These are phyloP conservation scores for Steatornis caripensis DNA, from an alignment of 2,113 vertebrate genomes.

Conservation along the genomic window DNA sequence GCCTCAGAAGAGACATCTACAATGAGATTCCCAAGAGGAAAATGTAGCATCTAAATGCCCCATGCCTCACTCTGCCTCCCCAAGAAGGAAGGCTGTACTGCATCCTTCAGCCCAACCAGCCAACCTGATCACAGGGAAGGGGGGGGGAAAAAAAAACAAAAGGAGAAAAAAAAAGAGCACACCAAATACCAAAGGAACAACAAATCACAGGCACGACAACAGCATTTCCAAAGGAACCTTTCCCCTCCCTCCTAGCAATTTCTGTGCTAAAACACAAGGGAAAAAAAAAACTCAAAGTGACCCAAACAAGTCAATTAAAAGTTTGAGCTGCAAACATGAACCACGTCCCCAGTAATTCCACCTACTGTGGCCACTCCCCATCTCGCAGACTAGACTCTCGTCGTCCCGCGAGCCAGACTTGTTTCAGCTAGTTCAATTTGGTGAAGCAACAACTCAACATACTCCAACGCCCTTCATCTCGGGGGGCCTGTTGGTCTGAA, in stretches of 20 bases:
- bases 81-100: not conserved
- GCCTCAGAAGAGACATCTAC: not conserved
- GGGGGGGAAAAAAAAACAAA: too few relatives aligned
- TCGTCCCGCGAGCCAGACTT: not conserved
- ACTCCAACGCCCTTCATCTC: constrained; percentile 45
- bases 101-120: not conserved
- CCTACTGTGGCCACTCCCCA: not conserved
- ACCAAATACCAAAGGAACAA: not conserved
- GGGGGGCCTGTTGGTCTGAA: not conserved
- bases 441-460: constrained; percentile 14
- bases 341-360: not conserved
- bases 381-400: not conserved
- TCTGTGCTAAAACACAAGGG: not conserved
- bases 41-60: not conserved
- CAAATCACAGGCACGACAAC: not conserved
- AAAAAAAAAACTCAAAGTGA: not conserved
- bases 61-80: not conserved
- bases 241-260: not conserved
- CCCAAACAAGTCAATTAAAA: not conserved
- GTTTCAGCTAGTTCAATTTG: not conserved
- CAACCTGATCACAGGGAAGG: not conserved
- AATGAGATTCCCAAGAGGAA: not conserved
- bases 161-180: not conserved
- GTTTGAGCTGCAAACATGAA: not conserved
- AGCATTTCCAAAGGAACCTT: not conserved